A percentile compares a stretch with the other conserved stretches of the same genome.
Conservation (phyloP, 2,113 vertebrate species). For the Gobiocypris rarus region DNA sequence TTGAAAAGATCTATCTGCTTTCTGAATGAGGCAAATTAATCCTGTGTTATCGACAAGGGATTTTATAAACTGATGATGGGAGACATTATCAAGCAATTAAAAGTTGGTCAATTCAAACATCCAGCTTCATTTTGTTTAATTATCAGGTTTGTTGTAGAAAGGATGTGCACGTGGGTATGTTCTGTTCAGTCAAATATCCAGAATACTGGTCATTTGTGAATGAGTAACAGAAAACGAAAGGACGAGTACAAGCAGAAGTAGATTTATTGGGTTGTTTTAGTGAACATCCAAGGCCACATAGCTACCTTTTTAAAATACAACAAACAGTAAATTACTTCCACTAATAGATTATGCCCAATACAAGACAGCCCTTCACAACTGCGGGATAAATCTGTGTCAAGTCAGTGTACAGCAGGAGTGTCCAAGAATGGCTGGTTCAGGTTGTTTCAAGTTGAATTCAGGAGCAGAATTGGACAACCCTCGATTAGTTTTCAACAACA, state of each 20-base stretch:
- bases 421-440: background rate
- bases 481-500: background rate
- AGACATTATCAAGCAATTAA: constrained; percentile 67
- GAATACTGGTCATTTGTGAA: background rate
- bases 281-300: background rate
- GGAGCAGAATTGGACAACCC: background rate
- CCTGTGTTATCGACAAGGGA: constrained; percentile 64
- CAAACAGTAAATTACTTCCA: background rate
- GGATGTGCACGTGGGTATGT: background rate
- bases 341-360: background rate
- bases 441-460: background rate
- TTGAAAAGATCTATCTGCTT: constrained; percentile 63
- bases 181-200: background rate
- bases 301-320: background rate
- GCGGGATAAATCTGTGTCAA: background rate
- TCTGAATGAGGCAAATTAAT: constrained; percentile 66
- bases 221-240: background rate
- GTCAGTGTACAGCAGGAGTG: background rate
- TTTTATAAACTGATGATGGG: constrained; percentile 64
- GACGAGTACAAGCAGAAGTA: background rate
- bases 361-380: background rate
- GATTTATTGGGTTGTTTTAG: background rate
- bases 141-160: background rate
- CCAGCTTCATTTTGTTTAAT: background rate
- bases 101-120: constrained; percentile 51